These are phyloP conservation scores for Linnaemya vulpina DNA, from an alignment of 2,888 invertebrate genomes.

Conservation along the genomic window DNA sequence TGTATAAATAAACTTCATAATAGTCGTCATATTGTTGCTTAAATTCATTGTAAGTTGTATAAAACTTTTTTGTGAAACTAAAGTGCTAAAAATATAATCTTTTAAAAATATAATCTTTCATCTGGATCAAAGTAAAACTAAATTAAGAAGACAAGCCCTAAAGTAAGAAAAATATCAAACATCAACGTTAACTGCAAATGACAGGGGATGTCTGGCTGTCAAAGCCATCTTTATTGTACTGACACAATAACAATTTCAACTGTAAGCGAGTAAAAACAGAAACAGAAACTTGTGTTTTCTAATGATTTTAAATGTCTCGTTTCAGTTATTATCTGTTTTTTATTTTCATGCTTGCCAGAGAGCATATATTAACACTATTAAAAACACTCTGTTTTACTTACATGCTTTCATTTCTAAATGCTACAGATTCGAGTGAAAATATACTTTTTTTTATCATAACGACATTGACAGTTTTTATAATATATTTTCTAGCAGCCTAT, in stretches of 20 bases:
- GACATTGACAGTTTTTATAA: constrained; percentile 19
- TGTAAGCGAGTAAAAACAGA: constrained; percentile 24
- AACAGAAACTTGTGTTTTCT: constrained; percentile 53
- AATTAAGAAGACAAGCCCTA: constrained; percentile 1
- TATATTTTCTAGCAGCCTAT: constrained; percentile 19
- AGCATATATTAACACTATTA: constrained; percentile 17
- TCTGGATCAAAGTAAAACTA: not conserved
- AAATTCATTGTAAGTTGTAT: not conserved
- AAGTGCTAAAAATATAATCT: not conserved
- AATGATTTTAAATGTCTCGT: constrained; percentile 49
- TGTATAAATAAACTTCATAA: not conserved
- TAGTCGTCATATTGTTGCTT: not conserved
- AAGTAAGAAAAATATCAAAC: constrained; percentile 49
- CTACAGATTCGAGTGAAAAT: constrained; percentile 45
- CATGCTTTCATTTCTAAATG: not conserved
- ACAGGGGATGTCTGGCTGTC: constrained; percentile 58
- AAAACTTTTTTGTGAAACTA: not conserved
- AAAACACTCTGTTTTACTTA: not conserved
- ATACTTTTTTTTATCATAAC: constrained; percentile 32
- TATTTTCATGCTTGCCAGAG: constrained; percentile 31
- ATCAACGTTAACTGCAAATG: constrained; percentile 66
- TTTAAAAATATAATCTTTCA: not conserved
- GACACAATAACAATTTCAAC: constrained; percentile 43
- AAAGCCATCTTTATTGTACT: constrained; percentile 28
- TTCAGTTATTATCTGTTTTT: constrained; percentile 26